Base-by-base conservation (phyloP, 2,797 vertebrate genomes). In the Oceanodroma leucorhoa region DNA sequence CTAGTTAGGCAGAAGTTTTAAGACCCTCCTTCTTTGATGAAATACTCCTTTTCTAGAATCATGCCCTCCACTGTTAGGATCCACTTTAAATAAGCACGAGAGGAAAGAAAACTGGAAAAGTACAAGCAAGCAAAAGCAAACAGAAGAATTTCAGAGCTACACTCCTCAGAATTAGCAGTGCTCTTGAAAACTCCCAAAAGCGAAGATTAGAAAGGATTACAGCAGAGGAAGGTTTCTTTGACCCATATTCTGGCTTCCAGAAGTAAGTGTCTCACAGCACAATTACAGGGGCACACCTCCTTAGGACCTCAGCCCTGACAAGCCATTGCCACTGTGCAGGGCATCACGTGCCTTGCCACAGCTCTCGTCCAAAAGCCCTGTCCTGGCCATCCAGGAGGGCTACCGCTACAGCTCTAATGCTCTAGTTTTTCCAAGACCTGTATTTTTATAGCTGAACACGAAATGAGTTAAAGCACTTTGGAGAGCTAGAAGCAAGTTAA, bases 401-500 rank as follows among this genome's bases (percentile, higher is more conserved):
- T 50, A 72, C 1, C 3, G 61, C 38, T 46, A 26, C 79, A 64
- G 29, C 45, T 43, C 36, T 67, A 83, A 83, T 29, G 40, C 83
- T 70, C 81, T 66, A 11, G 23, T 62, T 93, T 81, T 84, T 58
- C 50, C 54, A 89, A 72, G 77, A 86, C 66, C 46, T 62, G 36
- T 32, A 66, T 91, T 93, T 81, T 77, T 90, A 61, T n/a, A 82
- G 66, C 12, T 87, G 86, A 93, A 90, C 26, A 20, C 14, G n/a
- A 94, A 88, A 95, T 62, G 48, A 93, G 64, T 70, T 87, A 73
- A 93, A 84, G 78, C 58, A 92, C 86, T 90, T 62, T 16, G 58
- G 60, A 90, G 58, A 83, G 54, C 77, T 66, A 70, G 81, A 80
- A 92, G 77, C 43, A 90, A 94, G 77, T 92, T 93, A 94, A 95